These are phyloP conservation scores for Myotis daubentonii DNA, from an alignment of 2,797 vertebrate genomes.

Conservation along the genomic window DNA sequence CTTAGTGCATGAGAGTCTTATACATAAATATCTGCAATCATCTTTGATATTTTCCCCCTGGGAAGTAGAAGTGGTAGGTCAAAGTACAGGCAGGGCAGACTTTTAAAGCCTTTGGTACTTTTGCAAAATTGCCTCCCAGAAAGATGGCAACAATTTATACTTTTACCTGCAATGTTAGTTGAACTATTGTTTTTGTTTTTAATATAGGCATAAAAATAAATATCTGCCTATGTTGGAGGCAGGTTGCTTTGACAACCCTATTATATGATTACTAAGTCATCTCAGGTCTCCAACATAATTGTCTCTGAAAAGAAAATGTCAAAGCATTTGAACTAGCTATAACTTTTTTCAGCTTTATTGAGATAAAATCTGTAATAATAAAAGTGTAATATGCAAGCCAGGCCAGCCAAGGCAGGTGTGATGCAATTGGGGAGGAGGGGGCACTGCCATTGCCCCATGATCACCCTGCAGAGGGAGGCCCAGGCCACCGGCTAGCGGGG, in stretches of 20 bases:
- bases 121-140: slow-evolving; percentile 8
- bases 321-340: not conserved
- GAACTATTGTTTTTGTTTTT: not conserved
- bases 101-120: slow-evolving; percentile 23
- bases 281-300: not conserved
- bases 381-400: too few relatives aligned
- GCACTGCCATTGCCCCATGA: too few relatives aligned
- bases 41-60: slow-evolving; percentile 5
- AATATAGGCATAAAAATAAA: not conserved
- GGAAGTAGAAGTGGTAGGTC: not conserved
- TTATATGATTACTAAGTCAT: not conserved
- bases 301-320: not conserved
- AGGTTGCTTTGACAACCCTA: not conserved
- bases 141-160: not conserved
- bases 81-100: not conserved
- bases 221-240: not conserved
- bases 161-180: not conserved
- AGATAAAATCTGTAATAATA: not conserved
- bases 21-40: not conserved
- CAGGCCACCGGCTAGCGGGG: too few relatives aligned
- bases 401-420: too few relatives aligned
- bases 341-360: not conserved
- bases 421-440: too few relatives aligned
- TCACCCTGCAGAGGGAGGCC: too few relatives aligned
- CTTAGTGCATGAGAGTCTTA: not conserved